Percentiles rank a stretch among this genome's conserved stretches.
These are phyloP conservation scores for Agrochola lychnidis DNA, from an alignment of 2,888 invertebrate genomes.

Conservation along the genomic window DNA sequence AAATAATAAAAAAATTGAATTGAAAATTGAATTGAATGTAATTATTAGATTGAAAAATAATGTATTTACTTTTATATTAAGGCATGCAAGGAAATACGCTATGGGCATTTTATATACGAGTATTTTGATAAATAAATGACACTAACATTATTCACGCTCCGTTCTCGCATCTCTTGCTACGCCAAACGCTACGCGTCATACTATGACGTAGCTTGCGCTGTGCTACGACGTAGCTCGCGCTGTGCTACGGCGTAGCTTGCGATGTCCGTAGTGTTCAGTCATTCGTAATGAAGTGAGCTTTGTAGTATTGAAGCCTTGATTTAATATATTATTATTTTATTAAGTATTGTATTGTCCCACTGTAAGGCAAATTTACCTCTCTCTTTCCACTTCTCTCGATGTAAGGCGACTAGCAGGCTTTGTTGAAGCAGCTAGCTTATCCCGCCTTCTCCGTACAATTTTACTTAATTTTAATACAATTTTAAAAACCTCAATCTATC, in stretches of 20 bases:
- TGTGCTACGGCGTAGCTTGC: too few relatives aligned
- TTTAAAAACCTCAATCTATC: not conserved
- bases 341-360: not conserved
- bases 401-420: not conserved
- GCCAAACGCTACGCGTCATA: not conserved
- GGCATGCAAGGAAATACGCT: too few relatives aligned
- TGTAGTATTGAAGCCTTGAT: not conserved
- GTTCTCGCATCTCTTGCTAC: not conserved
- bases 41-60: too few relatives aligned
- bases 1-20: too few relatives aligned
- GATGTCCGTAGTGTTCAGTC: too few relatives aligned
- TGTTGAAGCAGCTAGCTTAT: not conserved
- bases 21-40: too few relatives aligned
- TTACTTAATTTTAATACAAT: not conserved
- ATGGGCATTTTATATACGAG: not conserved
- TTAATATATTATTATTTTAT: not conserved
- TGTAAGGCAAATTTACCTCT: not conserved
- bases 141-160: not conserved
- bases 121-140: not conserved
- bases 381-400: not conserved
- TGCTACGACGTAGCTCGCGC: slow-evolving; percentile 23
- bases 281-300: not conserved
- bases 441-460: not conserved
- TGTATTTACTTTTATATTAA: too few relatives aligned
- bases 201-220: slow-evolving; percentile 17